Conservation (phyloP, 1,140 invertebrate species). For the Gryon sp. region DNA sequence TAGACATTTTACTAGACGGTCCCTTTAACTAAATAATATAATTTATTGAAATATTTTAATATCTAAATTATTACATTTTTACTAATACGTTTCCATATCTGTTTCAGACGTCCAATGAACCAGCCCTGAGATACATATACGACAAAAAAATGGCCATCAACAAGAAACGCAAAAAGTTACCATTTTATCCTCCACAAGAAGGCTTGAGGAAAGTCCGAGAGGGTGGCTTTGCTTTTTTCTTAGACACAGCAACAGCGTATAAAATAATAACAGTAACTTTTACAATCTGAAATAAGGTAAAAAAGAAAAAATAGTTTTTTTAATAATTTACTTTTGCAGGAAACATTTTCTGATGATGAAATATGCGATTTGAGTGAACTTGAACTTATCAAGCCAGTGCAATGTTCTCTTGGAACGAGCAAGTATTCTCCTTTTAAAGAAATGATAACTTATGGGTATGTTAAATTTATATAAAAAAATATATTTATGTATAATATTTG, state of each 20-base stretch:
- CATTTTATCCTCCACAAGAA: constrained; percentile 60
- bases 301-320: constrained; percentile 4
- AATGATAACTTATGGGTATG: constrained; percentile 82
- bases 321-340: constrained; percentile 43
- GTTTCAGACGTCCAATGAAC: constrained; percentile 81
- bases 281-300: neutral
- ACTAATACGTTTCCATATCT: neutral
- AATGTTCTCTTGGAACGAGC: constrained; percentile 79
- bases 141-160: constrained; percentile 75
- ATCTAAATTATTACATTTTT: neutral
- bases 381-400: constrained; percentile 80
- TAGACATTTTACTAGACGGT: too few species aligned
- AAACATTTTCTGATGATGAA: constrained; percentile 81
- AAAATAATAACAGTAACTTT: constrained; percentile 80
- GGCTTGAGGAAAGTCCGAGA: constrained; percentile 74
- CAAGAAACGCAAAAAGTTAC: constrained; percentile 56
- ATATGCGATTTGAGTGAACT: constrained; percentile 83
- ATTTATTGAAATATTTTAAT: neutral
- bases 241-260: constrained; percentile 82
- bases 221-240: constrained; percentile 82
- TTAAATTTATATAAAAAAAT: constrained; percentile 16
- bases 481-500: too few species aligned
- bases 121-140: constrained; percentile 79
- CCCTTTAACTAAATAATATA: too few species aligned
- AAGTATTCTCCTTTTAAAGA: constrained; percentile 83